Percentiles rank a stretch among this genome's conserved stretches.
Conservation (phyloP, 2,888 invertebrate species). For the Scaptomyza reducta region DNA sequence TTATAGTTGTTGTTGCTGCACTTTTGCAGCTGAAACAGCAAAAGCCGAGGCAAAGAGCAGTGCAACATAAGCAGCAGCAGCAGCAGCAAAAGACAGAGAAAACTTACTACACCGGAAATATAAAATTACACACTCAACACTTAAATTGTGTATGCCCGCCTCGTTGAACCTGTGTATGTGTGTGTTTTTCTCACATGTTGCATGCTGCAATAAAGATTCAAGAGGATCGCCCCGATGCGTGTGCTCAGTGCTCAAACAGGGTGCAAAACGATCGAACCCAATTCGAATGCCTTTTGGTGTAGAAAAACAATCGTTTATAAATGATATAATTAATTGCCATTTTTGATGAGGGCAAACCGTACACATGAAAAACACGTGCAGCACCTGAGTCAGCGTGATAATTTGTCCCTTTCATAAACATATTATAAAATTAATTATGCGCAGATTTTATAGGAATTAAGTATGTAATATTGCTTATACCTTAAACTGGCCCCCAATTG, state of each 20-base stretch:
- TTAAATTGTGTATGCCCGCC: conserved; percentile 74
- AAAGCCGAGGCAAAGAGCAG: conserved; percentile 51
- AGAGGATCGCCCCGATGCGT: conserved; percentile 46
- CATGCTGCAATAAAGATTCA: conserved; percentile 72
- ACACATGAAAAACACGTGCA: conserved; percentile 3
- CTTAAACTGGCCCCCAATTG: background rate
- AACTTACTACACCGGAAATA: conserved; percentile 83
- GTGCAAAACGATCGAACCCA: conserved; percentile 72
- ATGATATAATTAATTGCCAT: conserved; percentile 54
- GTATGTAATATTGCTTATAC: too few relatives aligned
- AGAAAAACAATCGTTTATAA: conserved; percentile 40
- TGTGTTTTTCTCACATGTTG: conserved; percentile 57
- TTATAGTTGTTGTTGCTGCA: conserved; percentile 44
- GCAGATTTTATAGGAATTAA: background rate
- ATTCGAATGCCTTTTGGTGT: conserved; percentile 41
- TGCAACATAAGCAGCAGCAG: conserved; percentile 18
- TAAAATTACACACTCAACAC: conserved; percentile 84
- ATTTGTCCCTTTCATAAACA: conserved; percentile 16
- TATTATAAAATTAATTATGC: conserved; percentile 7
- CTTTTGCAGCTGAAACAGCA: conserved; percentile 79
- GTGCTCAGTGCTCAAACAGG: conserved; percentile 45
- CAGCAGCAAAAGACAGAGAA: conserved; percentile 47
- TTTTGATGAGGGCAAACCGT: conserved; percentile 54
- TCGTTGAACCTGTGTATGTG: conserved; percentile 19
- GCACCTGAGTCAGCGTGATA: conserved; percentile 55